Percentiles rank a stretch among this genome's conserved stretches.
Conservation (phyloP, 2,888 invertebrate species). For the Stictocephala bisonia region DNA sequence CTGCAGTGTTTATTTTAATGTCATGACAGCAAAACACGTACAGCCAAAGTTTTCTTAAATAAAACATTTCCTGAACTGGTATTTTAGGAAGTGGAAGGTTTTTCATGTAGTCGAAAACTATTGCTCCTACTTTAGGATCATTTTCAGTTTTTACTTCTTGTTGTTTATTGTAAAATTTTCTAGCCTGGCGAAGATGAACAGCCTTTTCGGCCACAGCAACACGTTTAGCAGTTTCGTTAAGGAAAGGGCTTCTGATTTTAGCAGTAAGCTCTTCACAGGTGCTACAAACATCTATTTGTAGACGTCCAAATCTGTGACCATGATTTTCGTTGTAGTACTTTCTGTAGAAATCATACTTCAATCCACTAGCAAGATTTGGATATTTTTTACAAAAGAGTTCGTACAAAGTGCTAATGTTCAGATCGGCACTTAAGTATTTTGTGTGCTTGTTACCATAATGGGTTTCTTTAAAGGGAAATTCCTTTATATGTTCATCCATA, state of each 20-base stretch:
- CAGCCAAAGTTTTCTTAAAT: conserved; percentile 40
- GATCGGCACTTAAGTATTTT: neutral
- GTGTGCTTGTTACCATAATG: neutral
- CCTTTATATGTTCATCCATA: no score
- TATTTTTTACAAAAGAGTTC: neutral
- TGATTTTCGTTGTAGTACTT: neutral
- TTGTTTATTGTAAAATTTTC: conserved; percentile 49
- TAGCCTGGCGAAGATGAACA: conserved; percentile 14
- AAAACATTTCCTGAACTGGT: conserved; percentile 25
- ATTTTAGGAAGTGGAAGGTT: conserved; percentile 30
- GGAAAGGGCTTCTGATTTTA: neutral
- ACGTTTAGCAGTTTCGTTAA: conserved; percentile 16
- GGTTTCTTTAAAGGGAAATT: no score
- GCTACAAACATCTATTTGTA: neutral
- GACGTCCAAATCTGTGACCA: no score
- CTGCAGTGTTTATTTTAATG: conserved; percentile 50
- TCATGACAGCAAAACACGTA: conserved; percentile 53
- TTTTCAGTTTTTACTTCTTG: conserved; percentile 41
- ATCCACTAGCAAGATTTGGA: neutral
- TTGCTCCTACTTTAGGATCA: neutral
- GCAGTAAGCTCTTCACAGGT: neutral
- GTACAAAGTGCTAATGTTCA: neutral
- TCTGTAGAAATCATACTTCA: neutral
- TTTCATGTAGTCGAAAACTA: no score
- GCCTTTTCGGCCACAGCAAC: neutral